phyloP scores from a whole-genome alignment of 2,797 vertebrate species.

The Chrysolophus pictus region DNA sequence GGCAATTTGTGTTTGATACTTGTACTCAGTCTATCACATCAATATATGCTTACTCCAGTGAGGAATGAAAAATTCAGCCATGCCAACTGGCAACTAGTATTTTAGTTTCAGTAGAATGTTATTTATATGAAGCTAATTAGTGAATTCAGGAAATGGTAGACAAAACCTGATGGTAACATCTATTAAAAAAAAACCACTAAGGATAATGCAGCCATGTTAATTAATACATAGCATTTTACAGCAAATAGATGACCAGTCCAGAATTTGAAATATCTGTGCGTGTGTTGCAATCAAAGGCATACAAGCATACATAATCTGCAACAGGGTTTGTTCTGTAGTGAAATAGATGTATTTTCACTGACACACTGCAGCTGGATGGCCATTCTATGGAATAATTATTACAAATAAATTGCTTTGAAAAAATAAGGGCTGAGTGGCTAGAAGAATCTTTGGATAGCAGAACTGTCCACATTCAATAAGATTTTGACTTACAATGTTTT shows the following conservation, averaged over 20 bases:
- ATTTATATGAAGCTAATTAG: slow-evolving; percentile 57
- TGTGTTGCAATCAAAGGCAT: background rate
- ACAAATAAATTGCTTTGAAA: background rate
- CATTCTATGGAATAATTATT: background rate
- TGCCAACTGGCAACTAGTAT: slow-evolving; percentile 47
- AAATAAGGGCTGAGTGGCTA: background rate
- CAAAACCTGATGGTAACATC: slow-evolving; percentile 45
- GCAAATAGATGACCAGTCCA: background rate
- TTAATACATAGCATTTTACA: slow-evolving; percentile 18
- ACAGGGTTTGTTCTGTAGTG: background rate
- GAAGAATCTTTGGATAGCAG: background rate
- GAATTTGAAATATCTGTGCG: background rate
- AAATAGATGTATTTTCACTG: background rate
- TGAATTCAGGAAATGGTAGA: slow-evolving; percentile 54
- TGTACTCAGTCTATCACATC: background rate
- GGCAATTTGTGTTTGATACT: slow-evolving; percentile 31
- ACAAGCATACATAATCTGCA: background rate
- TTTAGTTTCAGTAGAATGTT: slow-evolving; percentile 59
- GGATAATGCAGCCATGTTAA: slow-evolving; percentile 14
- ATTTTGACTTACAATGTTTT: background rate
- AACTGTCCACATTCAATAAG: background rate
- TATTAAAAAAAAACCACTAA: background rate
- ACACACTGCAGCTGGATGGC: background rate
- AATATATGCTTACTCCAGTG: background rate
- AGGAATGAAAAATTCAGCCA: slow-evolving; percentile 53